Base-by-base conservation (phyloP, 2,113 vertebrate species). In the Gavia stellata region DNA sequence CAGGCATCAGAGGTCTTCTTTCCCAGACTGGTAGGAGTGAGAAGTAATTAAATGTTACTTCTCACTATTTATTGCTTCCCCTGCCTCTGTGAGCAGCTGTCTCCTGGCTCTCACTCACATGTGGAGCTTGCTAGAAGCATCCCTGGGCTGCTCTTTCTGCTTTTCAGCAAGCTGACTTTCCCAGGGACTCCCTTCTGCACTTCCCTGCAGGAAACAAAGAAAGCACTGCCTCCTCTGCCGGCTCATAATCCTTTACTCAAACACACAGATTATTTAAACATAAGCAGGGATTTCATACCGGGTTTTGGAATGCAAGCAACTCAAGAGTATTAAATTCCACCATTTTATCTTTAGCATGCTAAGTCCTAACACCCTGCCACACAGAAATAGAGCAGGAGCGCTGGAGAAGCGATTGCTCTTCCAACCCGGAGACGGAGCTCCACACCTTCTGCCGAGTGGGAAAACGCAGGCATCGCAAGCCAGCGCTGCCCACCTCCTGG, bases 241-340 rank as follows among this genome's bases (percentile, higher is more conserved):
- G 14, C 74, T 94, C 80, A 26, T 86, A 93, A 95, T 79, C 95
- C 86, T 89, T 86, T 58, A 65, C 65, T 94, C 91, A 88, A 95
- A 89, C 73, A 68, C 36, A 58, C 77, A 71, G 88, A 84, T 94
- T 91, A 86, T 92, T 94, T 66, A 96, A 92, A 81, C 88, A 59
- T 40, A 65, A 93, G 86, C 82, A 49, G 81, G 88, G 91, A 92
- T 96, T 94, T 95, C 92, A 45, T 26, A 70, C 45, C 3, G 1
- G 31, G 62, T 56, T 94, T 93, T 18, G 10, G 88, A 92, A 77
- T n/a, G 75, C 55, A 18, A 49, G 56, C 7, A 20, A 36, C 82
- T 71, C 17, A 4, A 12, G 61, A 56, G 53, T 26, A 86, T 84
- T 90, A 63, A 89, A 58, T 92, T 75, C 56, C 90, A 87, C 81